Evolutionary conservation across 2,888 invertebrate genomes (phyloP).

Genomic region (Liposcelis brunnea): DNA sequence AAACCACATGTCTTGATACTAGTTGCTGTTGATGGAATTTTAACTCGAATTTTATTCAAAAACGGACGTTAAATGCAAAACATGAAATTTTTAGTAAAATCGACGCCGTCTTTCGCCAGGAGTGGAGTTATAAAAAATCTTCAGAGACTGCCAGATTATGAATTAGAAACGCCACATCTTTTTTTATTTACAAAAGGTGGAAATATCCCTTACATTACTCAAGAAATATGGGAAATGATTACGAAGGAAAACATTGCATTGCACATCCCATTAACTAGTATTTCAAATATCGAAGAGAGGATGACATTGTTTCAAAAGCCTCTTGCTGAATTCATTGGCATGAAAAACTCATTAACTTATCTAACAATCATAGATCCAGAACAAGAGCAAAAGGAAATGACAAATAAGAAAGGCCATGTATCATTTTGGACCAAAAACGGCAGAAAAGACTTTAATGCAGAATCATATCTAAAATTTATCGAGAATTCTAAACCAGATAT

Average conservation of each 20-base stretch:
- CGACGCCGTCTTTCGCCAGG: slow-evolving; percentile 23
- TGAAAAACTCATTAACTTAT: slow-evolving; percentile 32
- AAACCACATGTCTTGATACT: no score
- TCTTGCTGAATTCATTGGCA: slow-evolving; percentile 51
- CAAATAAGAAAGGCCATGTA: slow-evolving; percentile 49
- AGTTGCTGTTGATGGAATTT: no score
- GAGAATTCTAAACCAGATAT: slow-evolving; percentile 65
- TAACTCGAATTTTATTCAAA: no score
- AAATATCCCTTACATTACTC: slow-evolving; percentile 63
- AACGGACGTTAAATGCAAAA: neutral
- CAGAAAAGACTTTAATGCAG: slow-evolving; percentile 43
- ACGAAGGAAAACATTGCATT: slow-evolving; percentile 41
- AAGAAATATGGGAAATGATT: slow-evolving; percentile 52
- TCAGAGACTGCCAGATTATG: slow-evolving; percentile 33
- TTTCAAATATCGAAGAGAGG: slow-evolving; percentile 44
- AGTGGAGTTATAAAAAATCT: slow-evolving; percentile 45
- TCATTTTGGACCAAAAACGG: slow-evolving; percentile 69
- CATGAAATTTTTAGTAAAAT: neutral
- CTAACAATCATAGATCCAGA: slow-evolving; percentile 53
- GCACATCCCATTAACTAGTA: slow-evolving; percentile 54
- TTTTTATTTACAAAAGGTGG: slow-evolving; percentile 41
- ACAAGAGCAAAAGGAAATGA: slow-evolving; percentile 44
- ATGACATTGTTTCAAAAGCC: slow-evolving; percentile 44
- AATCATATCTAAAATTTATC: slow-evolving; percentile 57
- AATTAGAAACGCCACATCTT: slow-evolving; percentile 55